Evolutionary conservation across 2,888 invertebrate genomes (phyloP).

Genomic region (Papilio protenor): DNA sequence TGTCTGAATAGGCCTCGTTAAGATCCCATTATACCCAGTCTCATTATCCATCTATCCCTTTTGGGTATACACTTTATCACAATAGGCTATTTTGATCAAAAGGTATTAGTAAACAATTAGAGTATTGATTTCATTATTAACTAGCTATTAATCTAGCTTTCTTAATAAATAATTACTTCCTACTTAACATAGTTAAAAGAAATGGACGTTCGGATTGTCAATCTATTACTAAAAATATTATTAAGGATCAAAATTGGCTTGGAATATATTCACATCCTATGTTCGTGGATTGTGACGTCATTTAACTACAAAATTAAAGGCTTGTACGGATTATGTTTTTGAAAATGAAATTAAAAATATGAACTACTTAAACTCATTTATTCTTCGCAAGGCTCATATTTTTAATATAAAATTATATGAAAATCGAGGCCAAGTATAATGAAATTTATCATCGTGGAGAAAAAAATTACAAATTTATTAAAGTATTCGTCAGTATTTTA

Average conservation of each 20-base stretch:
- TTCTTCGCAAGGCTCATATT: too few relatives aligned
- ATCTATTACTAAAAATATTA: too few relatives aligned
- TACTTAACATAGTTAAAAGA: background rate
- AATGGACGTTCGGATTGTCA: too few relatives aligned
- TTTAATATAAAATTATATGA: too few relatives aligned
- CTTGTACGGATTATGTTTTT: too few relatives aligned
- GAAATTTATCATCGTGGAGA: background rate
- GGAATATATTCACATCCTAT: too few relatives aligned
- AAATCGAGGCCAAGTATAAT: background rate
- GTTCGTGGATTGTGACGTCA: too few relatives aligned
- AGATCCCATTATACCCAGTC: constrained; percentile 21
- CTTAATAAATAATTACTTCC: background rate
- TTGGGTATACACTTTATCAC: constrained; percentile 22
- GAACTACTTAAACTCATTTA: too few relatives aligned
- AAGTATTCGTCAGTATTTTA: background rate
- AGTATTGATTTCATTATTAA: constrained; percentile 1
- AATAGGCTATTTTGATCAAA: constrained; percentile 22
- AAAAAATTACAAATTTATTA: background rate
- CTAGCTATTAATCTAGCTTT: background rate
- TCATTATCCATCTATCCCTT: constrained; percentile 26
- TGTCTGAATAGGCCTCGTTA: constrained; percentile 30
- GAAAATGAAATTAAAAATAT: too few relatives aligned
- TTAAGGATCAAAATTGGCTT: too few relatives aligned
- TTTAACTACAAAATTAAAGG: too few relatives aligned
- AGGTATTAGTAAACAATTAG: constrained; percentile 16